These are phyloP conservation scores for Sinelater perroti DNA, from an alignment of 2,888 invertebrate species.

Conservation along the genomic window DNA sequence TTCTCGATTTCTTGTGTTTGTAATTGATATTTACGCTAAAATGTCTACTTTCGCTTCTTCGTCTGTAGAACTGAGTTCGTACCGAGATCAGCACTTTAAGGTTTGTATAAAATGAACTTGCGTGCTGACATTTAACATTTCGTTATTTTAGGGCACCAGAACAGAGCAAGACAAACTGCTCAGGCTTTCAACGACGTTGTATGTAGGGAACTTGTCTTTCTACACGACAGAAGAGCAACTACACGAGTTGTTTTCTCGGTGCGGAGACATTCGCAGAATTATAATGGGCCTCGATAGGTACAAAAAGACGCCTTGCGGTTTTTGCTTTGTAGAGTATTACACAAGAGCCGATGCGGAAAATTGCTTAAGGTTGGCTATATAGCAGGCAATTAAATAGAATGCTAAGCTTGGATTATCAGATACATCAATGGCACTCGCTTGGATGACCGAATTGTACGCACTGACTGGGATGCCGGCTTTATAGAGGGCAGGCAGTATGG, in stretches of 20 bases:
- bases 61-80: slow-evolving; percentile 85
- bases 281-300: slow-evolving; percentile 98
- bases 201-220: slow-evolving; percentile 97
- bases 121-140: neutral
- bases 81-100: slow-evolving; percentile 96
- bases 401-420: slow-evolving; percentile 59
- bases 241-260: slow-evolving; percentile 93
- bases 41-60: slow-evolving; percentile 58
- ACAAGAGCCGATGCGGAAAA: slow-evolving; percentile 77
- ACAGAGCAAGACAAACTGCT: slow-evolving; percentile 86
- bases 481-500: slow-evolving; percentile 98
- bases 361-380: slow-evolving; percentile 73
- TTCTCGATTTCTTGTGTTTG: too few relatives aligned
- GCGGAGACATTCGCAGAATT: slow-evolving; percentile 93
- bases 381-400: neutral
- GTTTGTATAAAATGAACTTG: slow-evolving; percentile 61
- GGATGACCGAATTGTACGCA: slow-evolving; percentile 95
- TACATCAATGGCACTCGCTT: slow-evolving; percentile 96
- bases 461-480: slow-evolving; percentile 99
- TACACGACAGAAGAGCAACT: slow-evolving; percentile 99
- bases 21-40: too few relatives aligned
- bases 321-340: slow-evolving; percentile 98
- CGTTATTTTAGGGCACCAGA: slow-evolving; percentile 76
- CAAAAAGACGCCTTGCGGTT: slow-evolving; percentile 98
- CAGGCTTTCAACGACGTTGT: slow-evolving; percentile 81